phyloP scores from a whole-genome alignment of 2,113 vertebrate genomes.

The Eira barbara region DNA sequence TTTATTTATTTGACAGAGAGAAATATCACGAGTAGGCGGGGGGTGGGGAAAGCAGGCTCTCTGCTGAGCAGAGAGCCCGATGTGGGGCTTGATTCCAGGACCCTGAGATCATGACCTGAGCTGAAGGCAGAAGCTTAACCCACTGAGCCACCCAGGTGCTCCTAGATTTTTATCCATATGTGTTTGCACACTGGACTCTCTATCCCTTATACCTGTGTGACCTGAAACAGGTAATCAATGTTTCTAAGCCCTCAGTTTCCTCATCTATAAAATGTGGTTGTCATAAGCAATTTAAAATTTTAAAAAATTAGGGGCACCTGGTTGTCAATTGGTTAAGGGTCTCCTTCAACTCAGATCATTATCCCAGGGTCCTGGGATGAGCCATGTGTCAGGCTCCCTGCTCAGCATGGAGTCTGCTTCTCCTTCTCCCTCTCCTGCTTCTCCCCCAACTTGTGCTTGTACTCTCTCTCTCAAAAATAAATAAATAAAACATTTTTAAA shows the following conservation, averaged over 20 bases:
- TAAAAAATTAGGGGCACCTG: not conserved
- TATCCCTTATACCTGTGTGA: not conserved
- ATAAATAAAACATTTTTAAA: not conserved
- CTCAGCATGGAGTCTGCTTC: not conserved
- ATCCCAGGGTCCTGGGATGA: not conserved
- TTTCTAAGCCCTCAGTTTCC: not conserved
- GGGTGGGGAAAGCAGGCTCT: no score
- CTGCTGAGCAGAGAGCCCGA: no score
- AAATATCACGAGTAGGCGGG: no score
- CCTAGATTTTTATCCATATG: not conserved
- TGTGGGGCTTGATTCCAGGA: no score
- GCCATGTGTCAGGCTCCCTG: not conserved
- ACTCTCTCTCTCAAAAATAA: not conserved
- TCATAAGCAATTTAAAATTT: not conserved
- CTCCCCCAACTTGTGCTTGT: not conserved
- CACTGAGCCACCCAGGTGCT: no score
- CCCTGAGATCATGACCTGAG: no score
- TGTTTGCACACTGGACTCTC: not conserved
- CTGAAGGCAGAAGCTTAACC: no score
- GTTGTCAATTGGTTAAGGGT: not conserved
- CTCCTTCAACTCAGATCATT: not conserved
- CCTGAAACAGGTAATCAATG: not conserved
- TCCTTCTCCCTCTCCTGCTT: not conserved
- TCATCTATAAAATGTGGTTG: slow-evolving; percentile 20
- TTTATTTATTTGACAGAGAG: no score